These are phyloP conservation scores for Cheilosia vulpina DNA, from an alignment of 2,888 invertebrate species.

Conservation along the genomic window DNA sequence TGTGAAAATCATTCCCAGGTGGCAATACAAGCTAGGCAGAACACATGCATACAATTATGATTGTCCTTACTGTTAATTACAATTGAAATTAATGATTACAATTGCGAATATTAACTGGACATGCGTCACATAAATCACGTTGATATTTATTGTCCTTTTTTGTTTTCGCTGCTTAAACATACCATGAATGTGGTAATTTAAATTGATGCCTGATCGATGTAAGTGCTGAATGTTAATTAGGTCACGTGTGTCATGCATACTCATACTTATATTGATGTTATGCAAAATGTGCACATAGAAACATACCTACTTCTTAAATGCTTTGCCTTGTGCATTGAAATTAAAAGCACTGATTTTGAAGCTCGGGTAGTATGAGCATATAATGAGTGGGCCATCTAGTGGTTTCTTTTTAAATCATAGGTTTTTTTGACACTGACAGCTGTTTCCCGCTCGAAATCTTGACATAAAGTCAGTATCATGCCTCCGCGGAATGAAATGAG, in stretches of 20 bases:
- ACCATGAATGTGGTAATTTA: conserved; percentile 65
- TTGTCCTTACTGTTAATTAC: conserved; percentile 57
- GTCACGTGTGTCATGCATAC: conserved; percentile 42
- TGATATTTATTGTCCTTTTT: conserved; percentile 12
- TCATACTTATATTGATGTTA: conserved; percentile 36
- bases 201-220: conserved; percentile 68
- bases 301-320: neutral
- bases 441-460: no score
- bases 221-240: conserved; percentile 61
- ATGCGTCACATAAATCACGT: conserved; percentile 44
- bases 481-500: no score
- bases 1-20: neutral
- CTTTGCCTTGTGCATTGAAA: conserved; percentile 22
- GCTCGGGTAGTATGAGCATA: conserved; percentile 2
- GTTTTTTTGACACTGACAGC: no score
- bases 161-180: conserved; percentile 48
- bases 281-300: neutral
- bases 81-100: conserved; percentile 60
- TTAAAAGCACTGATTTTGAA: neutral
- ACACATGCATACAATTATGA: conserved; percentile 37
- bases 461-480: no score
- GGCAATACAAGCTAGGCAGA: neutral
- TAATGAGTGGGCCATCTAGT: no score
- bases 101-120: conserved; percentile 55
- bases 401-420: no score